Base-by-base conservation (phyloP, 2,113 vertebrate species). In the Cavia aperea region DNA sequence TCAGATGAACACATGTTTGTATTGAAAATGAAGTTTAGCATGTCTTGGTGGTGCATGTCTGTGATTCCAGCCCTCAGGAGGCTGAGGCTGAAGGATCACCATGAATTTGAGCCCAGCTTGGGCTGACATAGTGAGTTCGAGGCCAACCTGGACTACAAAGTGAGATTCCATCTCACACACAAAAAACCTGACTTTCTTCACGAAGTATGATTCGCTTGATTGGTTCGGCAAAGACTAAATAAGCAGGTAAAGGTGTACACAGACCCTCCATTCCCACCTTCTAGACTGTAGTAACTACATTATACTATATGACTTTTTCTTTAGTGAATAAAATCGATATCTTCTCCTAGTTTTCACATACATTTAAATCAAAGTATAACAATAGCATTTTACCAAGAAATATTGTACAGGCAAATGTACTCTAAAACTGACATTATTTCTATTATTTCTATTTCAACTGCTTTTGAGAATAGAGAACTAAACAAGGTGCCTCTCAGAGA, bases 381-480 rank as follows among this genome's bases (percentile, higher is more conserved):
- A 83, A 86, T 12, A 88, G 8, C 15, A 86, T 68, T 82, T 95
- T 77, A 82, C 72, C 68, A 92, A 92, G 65, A 93, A 84, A 58
- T 51, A 87, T 24, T 88, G 60, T 81, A 81, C 21, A 85, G 60
- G 46, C 11, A 88, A 90, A 82, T 10, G 79, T 77, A 13, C 46
- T 90, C 88, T 92, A 77, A 88, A 89, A 58, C 78, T 63, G 72
- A 56, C 4, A 86, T 81, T 94, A 84, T 72, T 92, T 65, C 60
- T 58, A 73, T 86, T 94, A 84, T 86, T 62, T 90, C 14, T 94
- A 84, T 86, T 62, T 90, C 14, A 75, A 81, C 7, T 1, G 3
- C 23, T 90, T 84, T 33, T 63, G 51, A 93, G 78, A 92, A 92
- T 79, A 79, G 39, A 87, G 49, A 23, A 75, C 77, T 82, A 83